These are phyloP conservation scores for Hypocryptadius cinnamomeus DNA, from an alignment of 2,113 vertebrate genomes.

Conservation along the genomic window DNA sequence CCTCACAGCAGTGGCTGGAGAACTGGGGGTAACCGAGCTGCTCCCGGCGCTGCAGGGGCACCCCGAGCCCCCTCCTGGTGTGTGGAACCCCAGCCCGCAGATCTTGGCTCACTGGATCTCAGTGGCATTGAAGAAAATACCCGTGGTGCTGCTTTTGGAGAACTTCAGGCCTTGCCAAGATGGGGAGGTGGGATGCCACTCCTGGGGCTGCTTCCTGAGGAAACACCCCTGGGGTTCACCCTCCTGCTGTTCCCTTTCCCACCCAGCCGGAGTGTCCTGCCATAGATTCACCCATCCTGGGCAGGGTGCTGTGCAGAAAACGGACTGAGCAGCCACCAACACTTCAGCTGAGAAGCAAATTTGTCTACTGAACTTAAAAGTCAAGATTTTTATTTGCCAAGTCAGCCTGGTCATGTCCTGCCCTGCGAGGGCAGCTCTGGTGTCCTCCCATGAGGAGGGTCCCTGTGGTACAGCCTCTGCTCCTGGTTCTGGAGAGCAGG, in stretches of 20 bases:
- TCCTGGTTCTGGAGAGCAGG: neutral
- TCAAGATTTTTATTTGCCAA: rapidly evolving
- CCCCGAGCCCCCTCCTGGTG: no score
- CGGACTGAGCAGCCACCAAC: rapidly evolving
- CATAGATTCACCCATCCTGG: no score
- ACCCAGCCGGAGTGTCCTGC: rapidly evolving
- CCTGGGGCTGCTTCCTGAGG: neutral
- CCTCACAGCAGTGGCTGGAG: rapidly evolving
- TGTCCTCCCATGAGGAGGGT: neutral
- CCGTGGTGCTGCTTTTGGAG: neutral
- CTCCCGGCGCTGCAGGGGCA: neutral
- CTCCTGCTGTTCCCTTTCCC: neutral
- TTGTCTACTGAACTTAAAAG: neutral
- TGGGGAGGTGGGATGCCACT: neutral
- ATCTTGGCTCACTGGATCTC: neutral
- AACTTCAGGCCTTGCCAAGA: neutral
- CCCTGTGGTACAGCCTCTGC: rapidly evolving
- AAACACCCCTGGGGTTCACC: neutral
- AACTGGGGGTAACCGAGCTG: neutral
- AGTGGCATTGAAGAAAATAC: neutral
- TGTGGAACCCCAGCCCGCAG: rapidly evolving
- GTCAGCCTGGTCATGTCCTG: neutral
- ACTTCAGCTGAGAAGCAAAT: rapidly evolving
- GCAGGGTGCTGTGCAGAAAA: rapidly evolving
- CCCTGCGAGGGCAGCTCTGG: neutral